A percentile compares a stretch with the other conserved stretches of the same genome.
Conservation (phyloP, 1,140 invertebrate genomes). For the Atta cephalotes region DNA sequence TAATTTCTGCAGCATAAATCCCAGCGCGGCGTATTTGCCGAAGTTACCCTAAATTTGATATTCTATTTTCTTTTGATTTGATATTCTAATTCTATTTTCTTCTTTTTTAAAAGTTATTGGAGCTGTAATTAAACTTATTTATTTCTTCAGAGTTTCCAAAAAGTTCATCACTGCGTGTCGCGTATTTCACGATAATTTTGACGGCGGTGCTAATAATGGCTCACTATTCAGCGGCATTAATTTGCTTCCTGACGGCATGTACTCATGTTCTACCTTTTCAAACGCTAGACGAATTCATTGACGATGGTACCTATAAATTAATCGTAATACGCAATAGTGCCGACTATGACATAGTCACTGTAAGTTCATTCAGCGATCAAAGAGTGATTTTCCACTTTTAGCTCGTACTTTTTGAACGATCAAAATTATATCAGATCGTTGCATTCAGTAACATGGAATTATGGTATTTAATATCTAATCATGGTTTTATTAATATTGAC, state of each 20-base stretch:
- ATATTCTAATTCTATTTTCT: background rate
- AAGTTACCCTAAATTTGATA: too few species aligned
- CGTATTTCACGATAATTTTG: conserved; percentile 63
- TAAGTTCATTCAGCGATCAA: conserved; percentile 52
- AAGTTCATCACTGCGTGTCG: conserved; percentile 40
- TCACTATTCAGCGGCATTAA: conserved; percentile 69
- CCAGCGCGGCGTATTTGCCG: too few species aligned
- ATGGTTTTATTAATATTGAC: background rate
- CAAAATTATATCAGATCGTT: background rate
- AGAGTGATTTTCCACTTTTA: conserved; percentile 28
- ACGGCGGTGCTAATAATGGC: conserved; percentile 37
- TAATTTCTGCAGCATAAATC: too few species aligned
- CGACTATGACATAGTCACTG: conserved; percentile 68
- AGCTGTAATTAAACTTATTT: background rate
- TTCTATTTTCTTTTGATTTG: background rate
- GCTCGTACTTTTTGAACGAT: background rate
- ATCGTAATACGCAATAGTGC: conserved; percentile 62
- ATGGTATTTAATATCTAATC: background rate
- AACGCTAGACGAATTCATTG: conserved; percentile 64
- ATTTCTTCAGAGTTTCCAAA: conserved; percentile 61
- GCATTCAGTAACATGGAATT: background rate
- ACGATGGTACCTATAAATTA: conserved; percentile 67
- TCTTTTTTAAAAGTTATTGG: background rate
- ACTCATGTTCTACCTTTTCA: conserved; percentile 62
- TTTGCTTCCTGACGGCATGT: conserved; percentile 71